Base-by-base conservation (phyloP, 1,140 invertebrate species). In the Brachionus plicatilis region DNA sequence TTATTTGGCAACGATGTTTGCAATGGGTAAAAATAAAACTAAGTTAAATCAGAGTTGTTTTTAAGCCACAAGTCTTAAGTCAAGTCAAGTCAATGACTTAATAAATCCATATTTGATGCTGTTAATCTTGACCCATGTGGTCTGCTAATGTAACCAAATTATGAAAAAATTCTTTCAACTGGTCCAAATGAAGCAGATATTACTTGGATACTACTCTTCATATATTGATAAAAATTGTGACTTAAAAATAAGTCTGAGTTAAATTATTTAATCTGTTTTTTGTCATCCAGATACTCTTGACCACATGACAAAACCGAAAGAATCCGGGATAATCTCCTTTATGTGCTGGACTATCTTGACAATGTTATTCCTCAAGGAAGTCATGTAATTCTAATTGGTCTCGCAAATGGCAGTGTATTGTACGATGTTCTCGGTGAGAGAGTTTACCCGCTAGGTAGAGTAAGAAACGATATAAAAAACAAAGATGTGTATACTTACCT, bases 1-100 rank as follows among this genome's bases (percentile, higher is more conserved):
- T 87, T 91, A 85, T 87, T 91, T 86, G 91, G 91, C 75, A 92
- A 91, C 86, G 91, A 92, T 87, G 90, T 91, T 8, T 91, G 91
- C 86, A 91, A 91, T 85, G 87, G 88, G 90, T 91, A 88, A 47
- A 3, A 8, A 60, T 9, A 17, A 24, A 24, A 60, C 20, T 24
- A 60, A 20, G 9, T 17, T 9, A n/a, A n/a, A n/a, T n/a, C n/a
- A n/a, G n/a, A n/a, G n/a, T n/a, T n/a, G n/a, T n/a, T n/a, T n/a
- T n/a, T n/a, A n/a, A n/a, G n/a, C n/a, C n/a, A n/a, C n/a, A n/a
- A n/a, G n/a, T n/a, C n/a, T n/a, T n/a, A n/a, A n/a, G n/a, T n/a
- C n/a, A n/a, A n/a, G n/a, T n/a, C n/a, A n/a, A n/a, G n/a, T n/a
- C n/a, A n/a, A n/a, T n/a, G n/a, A n/a, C n/a, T n/a, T n/a, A n/a